phyloP scores from a whole-genome alignment of 1,140 invertebrate species.

The Lepidurus packardi region DNA sequence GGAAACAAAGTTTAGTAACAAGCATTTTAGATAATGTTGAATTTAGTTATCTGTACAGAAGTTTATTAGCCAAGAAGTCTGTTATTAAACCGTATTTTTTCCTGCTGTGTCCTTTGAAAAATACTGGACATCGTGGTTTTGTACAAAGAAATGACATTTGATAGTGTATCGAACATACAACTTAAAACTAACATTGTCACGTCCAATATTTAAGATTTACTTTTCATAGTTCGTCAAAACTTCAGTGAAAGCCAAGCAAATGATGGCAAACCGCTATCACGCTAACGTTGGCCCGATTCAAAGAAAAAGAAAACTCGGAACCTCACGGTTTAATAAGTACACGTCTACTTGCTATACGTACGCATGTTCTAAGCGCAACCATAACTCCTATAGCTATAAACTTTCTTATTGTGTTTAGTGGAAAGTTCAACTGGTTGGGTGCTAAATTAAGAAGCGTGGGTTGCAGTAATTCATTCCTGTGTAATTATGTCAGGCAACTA shows the following conservation, averaged over 20 bases:
- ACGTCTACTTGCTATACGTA: too few relatives aligned
- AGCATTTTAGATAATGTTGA: slow-evolving; percentile 16
- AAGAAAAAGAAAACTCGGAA: too few relatives aligned
- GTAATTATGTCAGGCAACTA: too few relatives aligned
- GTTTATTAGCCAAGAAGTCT: slow-evolving; percentile 16
- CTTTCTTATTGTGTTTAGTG: too few relatives aligned
- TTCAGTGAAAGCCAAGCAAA: too few relatives aligned
- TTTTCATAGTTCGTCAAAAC: not conserved
- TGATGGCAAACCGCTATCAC: too few relatives aligned
- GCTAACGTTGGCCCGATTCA: not conserved
- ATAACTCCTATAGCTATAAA: too few relatives aligned
- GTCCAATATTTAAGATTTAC: not conserved
- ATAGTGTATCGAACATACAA: slow-evolving; percentile 16
- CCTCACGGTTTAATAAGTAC: too few relatives aligned
- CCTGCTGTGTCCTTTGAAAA: slow-evolving; percentile 1
- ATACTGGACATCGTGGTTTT: slow-evolving; percentile 6
- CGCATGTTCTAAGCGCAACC: too few relatives aligned
- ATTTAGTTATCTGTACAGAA: slow-evolving; percentile 20
- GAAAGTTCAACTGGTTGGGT: too few relatives aligned
- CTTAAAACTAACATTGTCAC: not conserved
- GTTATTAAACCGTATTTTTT: slow-evolving; percentile 11
- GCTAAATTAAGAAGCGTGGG: too few relatives aligned
- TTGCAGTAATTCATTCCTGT: too few relatives aligned
- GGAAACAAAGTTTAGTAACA: slow-evolving; percentile 22
- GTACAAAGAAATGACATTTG: slow-evolving; percentile 19